These are phyloP conservation scores for Ornithoptera alexandrae DNA, from an alignment of 2,888 invertebrate species.

Conservation along the genomic window DNA sequence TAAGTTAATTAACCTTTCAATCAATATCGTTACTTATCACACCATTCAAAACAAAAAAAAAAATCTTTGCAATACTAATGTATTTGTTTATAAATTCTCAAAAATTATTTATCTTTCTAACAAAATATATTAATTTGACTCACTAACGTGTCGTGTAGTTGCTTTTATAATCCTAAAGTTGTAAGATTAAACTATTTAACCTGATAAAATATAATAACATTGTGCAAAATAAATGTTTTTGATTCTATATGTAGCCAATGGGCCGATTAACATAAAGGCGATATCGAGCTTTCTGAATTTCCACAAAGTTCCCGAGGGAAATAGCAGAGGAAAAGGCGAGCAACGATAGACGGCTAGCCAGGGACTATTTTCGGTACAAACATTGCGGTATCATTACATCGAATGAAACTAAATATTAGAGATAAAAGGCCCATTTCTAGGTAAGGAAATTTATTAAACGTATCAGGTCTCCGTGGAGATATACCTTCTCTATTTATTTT, in stretches of 20 bases:
- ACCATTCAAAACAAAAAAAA: no score
- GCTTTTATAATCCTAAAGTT: no score
- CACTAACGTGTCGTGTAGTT: no score
- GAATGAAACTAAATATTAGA: conserved; percentile 25
- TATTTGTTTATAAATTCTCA: no score
- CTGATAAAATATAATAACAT: neutral
- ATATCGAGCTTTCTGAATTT: conserved; percentile 21
- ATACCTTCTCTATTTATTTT: conserved; percentile 2
- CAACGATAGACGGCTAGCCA: conserved; percentile 20
- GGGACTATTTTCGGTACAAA: conserved; percentile 24
- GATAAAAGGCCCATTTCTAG: conserved; percentile 15
- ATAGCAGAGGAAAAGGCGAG: conserved; percentile 24
- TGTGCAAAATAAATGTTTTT: conserved; percentile 21
- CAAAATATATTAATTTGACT: no score
- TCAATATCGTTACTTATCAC: no score
- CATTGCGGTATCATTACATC: conserved; percentile 26
- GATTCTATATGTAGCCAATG: conserved; percentile 15
- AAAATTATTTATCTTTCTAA: no score
- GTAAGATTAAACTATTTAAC: no score
- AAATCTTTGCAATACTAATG: no score
- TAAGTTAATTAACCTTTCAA: no score
- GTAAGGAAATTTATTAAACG: conserved; percentile 13
- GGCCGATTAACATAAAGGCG: conserved; percentile 23
- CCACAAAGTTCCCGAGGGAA: conserved; percentile 16
- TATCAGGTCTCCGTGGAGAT: conserved; percentile 1